A percentile compares a stretch with the other conserved stretches of the same genome.
Evolutionary conservation across 2,113 vertebrate genomes (phyloP).

Genomic region (Cephalopterus ornatus): DNA sequence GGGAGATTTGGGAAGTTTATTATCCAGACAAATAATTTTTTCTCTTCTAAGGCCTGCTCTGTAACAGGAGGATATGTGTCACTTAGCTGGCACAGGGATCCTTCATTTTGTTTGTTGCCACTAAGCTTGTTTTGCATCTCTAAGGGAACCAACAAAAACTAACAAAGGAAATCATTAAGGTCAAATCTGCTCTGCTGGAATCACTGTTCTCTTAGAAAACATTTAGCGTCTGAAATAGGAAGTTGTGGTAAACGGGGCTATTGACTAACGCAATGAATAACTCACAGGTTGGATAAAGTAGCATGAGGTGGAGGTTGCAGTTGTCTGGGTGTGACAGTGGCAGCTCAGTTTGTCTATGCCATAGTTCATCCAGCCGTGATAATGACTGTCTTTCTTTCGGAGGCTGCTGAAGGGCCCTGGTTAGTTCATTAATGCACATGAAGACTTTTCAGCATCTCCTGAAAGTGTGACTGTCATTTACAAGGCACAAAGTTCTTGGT

Average conservation of each 20-base stretch:
- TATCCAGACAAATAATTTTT: not conserved
- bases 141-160: not conserved
- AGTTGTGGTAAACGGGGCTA: not conserved
- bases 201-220: not conserved
- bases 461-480: not conserved
- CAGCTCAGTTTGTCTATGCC: not conserved
- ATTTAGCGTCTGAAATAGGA: not conserved
- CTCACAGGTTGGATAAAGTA: not conserved
- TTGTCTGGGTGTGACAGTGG: not conserved
- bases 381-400: not conserved
- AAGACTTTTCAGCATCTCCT: not conserved
- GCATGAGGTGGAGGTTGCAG: rapidly evolving
- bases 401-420: not conserved
- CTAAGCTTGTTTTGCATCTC: not conserved
- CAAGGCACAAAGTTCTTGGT: not conserved
- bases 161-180: not conserved
- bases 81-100: not conserved
- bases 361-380: not conserved
- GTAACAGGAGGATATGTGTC: not conserved
- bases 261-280: not conserved
- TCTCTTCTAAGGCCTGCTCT: not conserved
- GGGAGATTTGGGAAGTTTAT: not conserved
- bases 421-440: not conserved
- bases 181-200: not conserved
- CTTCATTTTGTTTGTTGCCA: not conserved